Evolutionary conservation across 2,888 invertebrate species (phyloP), one percentile per base, ranked within the genome.

Genomic region (Enchytraeus crypticus): DNA sequence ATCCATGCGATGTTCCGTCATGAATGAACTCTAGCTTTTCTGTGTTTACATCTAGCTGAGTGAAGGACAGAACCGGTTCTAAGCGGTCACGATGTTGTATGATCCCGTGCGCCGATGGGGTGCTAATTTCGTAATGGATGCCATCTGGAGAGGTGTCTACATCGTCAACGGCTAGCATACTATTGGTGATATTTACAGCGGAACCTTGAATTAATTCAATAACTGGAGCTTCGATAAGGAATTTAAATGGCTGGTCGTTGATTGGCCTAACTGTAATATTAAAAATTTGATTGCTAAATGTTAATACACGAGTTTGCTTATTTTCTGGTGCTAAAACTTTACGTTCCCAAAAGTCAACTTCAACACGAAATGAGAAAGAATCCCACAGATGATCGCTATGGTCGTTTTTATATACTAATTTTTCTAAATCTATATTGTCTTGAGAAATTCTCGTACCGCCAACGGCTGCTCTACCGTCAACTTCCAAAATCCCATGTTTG

Each of bases 371-470:
- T 18, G 69, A 64, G 62, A 77, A 85, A 82, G 57, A 53, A 32
- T 67, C 67, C 64, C 63, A 67, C 11, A 57, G 68, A 0, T 91
- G 88, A 73, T 93, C 92, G 0, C 92, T 88, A 75, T 90, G 88
- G 77, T 93, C 92, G 73, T 93, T 92, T 71, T 90, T 89, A 75
- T 93, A 93, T 74, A 86, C 87, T 18, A 93, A 84, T 62, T 85
- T 81, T 0, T 88, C 87, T 58, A 85, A 84, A 74, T 91, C 88
- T 14, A 93, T 81, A 73, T 92, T 89, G 55, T 84, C 83, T 76
- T 95, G 92, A 0, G 88, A 88, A 76, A 95, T 93, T 69, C 84
- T 84, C 33, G 58, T 58, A 1, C 30, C 30, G 14, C 29, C 51
- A 8, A 21, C 60, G 11, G 55, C 55, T 27, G 14, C 27, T 23